phyloP scores from a whole-genome alignment of 2,797 vertebrate genomes.

The Remorina albescens region DNA sequence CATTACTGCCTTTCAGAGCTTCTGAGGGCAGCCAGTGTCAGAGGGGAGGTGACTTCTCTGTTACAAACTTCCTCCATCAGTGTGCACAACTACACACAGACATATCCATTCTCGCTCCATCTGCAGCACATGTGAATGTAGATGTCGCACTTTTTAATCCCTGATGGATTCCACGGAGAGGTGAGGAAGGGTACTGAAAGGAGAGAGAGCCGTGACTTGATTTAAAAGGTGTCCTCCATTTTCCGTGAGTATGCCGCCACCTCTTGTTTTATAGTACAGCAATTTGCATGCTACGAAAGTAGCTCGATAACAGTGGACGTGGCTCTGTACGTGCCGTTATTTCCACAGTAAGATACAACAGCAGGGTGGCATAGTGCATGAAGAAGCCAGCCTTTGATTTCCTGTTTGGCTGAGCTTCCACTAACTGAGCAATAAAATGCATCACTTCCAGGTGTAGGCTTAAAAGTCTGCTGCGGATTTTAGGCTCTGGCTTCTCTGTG shows the following conservation, averaged over 20 bases:
- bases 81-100: not conserved
- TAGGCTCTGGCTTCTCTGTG: not conserved
- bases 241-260: constrained; percentile 13
- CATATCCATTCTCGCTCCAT: not conserved
- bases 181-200: constrained; percentile 64
- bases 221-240: constrained; percentile 50
- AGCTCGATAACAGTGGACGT: constrained; percentile 18
- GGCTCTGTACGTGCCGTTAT: not conserved
- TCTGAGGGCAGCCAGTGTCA: constrained; percentile 31
- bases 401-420: not conserved
- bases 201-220: constrained; percentile 64
- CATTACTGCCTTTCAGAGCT: constrained; percentile 41
- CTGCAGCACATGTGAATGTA: constrained; percentile 54
- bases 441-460: constrained; percentile 3
- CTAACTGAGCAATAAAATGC: constrained; percentile 15
- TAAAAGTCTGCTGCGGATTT: not conserved
- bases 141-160: constrained; percentile 64
- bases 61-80: not conserved
- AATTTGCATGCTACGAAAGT: constrained; percentile 34
- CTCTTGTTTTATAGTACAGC: constrained; percentile 28
- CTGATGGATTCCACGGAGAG: constrained; percentile 49
- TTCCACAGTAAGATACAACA: constrained; percentile 27
- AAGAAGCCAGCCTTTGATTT: not conserved
- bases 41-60: constrained; percentile 39
- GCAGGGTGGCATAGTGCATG: not conserved